A percentile compares a stretch with the other conserved stretches of the same genome.
phyloP scores from a whole-genome alignment of 1,140 invertebrate species.

The Euschistus heros region DNA sequence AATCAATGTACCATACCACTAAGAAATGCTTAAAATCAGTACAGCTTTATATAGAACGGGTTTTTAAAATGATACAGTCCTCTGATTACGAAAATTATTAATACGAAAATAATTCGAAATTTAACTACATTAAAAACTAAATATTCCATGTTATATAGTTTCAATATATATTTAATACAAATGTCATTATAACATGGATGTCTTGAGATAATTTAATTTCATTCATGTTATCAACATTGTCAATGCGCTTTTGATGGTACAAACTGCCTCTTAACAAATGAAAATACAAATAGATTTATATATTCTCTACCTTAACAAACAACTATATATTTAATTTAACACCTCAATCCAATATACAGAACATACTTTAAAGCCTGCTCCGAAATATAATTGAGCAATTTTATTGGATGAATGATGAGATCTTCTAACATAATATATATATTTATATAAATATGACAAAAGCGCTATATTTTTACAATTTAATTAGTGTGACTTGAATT shows the following conservation, averaged over 20 bases:
- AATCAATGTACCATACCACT: no score
- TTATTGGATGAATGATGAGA: conserved; percentile 14
- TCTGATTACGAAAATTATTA: no score
- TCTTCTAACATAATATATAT: conserved; percentile 12
- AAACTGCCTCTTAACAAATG: not conserved
- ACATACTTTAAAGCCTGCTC: conserved; percentile 14
- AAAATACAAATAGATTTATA: conserved; percentile 6
- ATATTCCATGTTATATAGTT: no score
- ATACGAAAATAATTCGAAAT: no score
- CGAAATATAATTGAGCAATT: conserved; percentile 20
- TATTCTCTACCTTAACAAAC: not conserved
- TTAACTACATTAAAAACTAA: no score
- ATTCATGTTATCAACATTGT: conserved; percentile 4
- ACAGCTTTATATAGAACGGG: no score
- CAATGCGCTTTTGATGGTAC: not conserved
- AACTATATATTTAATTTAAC: not conserved
- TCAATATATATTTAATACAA: no score
- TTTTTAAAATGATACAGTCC: no score
- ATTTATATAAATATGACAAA: conserved; percentile 6
- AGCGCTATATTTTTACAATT: not conserved
- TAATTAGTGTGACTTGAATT: no score
- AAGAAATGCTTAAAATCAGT: no score
- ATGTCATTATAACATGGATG: no score
- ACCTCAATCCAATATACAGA: conserved; percentile 1
- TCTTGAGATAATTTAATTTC: not conserved